Base-by-base conservation (phyloP, 2,113 vertebrate genomes). In the Bubo blakistoni region DNA sequence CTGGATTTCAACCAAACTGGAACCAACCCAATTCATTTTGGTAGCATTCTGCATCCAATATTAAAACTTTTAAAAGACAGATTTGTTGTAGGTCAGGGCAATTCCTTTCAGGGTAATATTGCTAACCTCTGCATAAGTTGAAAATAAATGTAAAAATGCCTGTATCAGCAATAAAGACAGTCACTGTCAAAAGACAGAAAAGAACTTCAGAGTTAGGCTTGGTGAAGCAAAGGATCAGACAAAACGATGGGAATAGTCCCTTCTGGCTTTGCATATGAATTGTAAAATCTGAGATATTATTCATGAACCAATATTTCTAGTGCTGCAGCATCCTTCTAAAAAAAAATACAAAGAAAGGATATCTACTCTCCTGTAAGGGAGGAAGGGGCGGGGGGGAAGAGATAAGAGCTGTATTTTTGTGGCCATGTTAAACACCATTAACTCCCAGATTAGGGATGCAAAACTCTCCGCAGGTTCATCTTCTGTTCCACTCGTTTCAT, bases 51-150 rank as follows among this genome's bases (percentile, higher is more conserved):
- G 55, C 26, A 36, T 46, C 67, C 82, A 59, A 29, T 58, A 73
- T 55, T 51, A 46, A 86, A 92, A 90, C 32, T 82, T 93, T 65
- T n/a, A 62, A 90, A 90, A 81, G 51, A n/a, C 40, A 52, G 84
- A 84, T 93, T 94, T 88, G 58, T 88, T 80, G 82, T 24, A 83
- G 42, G 51, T 86, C 89, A 81, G 82, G 47, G 58, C 38, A 67
- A 34, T 83, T 93, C 83, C 61, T 95, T 73, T 30, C 76, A 25
- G 51, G 59, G 74, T 62, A 90, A 88, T 96, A 90, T 92, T 94
- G 96, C 94, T 92, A 94, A 95, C 55, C 42, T 80, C 76, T 94
- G 90, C 81, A 55, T 74, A 78, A 88, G 38, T 74, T 67, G 90
- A 90, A 96, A 96, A 95, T 73, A 70, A 93, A 90, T 70, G 16